Evolutionary conservation across 2,113 vertebrate species (phyloP).

Genomic region (Pholis gunnellus): DNA sequence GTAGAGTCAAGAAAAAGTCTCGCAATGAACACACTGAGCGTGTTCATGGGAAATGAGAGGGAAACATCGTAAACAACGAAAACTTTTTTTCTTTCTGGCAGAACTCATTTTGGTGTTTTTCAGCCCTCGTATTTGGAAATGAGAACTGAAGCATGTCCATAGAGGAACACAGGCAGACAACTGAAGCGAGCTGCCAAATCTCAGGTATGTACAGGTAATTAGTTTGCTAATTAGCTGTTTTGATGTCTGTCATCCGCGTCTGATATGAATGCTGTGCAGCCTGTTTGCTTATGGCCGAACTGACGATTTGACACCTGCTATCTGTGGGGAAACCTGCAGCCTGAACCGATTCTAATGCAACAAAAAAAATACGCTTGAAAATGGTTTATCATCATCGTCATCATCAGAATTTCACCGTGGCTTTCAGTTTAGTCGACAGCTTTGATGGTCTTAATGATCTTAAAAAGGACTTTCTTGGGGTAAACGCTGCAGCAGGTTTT

Average conservation of each 20-base stretch:
- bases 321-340: constrained; percentile 1
- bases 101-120: background rate
- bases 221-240: constrained; percentile 63
- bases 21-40: background rate
- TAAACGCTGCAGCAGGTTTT: constrained; percentile 16
- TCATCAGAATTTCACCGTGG: background rate
- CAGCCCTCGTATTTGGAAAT: constrained; percentile 24
- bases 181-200: constrained; percentile 38
- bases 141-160: constrained; percentile 50
- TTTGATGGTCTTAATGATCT: constrained; percentile 17
- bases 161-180: constrained; percentile 32
- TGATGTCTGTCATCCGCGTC: constrained; percentile 42
- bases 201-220: constrained; percentile 65
- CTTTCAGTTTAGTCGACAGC: constrained; percentile 1
- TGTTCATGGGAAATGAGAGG: background rate
- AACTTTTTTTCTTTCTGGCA: background rate
- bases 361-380: background rate
- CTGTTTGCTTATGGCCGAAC: constrained; percentile 27
- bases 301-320: constrained; percentile 29
- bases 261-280: constrained; percentile 22
- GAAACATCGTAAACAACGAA: background rate
- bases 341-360: background rate
- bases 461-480: constrained; percentile 1
- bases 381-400: constrained; percentile 4
- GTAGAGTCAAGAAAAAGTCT: background rate